A percentile compares a stretch with the other conserved stretches of the same genome.
These are phyloP conservation scores for Acyrthosiphon pisum DNA, from an alignment of 1,140 invertebrate genomes.

Conservation along the genomic window DNA sequence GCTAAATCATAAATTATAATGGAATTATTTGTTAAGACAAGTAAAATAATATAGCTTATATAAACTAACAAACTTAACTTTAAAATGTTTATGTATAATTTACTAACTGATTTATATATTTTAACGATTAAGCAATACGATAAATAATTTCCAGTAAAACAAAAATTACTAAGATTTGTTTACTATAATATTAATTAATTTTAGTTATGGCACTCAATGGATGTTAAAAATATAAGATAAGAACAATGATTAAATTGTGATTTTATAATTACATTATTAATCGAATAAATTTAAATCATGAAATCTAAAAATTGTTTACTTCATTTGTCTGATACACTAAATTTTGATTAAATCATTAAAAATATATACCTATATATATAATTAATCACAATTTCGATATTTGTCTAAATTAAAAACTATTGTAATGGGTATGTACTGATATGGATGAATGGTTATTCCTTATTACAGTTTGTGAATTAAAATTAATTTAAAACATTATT, in stretches of 20 bases:
- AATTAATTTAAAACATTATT: not conserved
- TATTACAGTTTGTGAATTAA: not conserved
- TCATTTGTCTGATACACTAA: not conserved
- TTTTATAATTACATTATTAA: not conserved
- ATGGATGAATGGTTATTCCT: not conserved
- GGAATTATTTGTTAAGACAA: not conserved
- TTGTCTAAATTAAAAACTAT: not conserved
- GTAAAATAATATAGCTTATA: not conserved
- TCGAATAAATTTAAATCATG: not conserved
- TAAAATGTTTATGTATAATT: not conserved
- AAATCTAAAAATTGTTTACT: not conserved
- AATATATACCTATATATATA: not conserved
- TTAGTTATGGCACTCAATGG: not conserved
- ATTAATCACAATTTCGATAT: not conserved
- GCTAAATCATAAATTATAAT: not conserved
- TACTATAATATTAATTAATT: not conserved
- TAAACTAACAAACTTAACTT: not conserved
- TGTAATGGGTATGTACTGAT: not conserved
- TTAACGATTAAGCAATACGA: not conserved
- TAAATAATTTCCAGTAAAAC: not conserved
- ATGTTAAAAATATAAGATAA: not conserved
- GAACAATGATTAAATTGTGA: not conserved
- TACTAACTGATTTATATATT: not conserved
- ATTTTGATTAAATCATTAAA: not conserved
- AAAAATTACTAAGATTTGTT: not conserved